A percentile compares a stretch with the other conserved stretches of the same genome.
Conservation (phyloP, 2,113 vertebrate species). For the Narcine bancroftii region DNA sequence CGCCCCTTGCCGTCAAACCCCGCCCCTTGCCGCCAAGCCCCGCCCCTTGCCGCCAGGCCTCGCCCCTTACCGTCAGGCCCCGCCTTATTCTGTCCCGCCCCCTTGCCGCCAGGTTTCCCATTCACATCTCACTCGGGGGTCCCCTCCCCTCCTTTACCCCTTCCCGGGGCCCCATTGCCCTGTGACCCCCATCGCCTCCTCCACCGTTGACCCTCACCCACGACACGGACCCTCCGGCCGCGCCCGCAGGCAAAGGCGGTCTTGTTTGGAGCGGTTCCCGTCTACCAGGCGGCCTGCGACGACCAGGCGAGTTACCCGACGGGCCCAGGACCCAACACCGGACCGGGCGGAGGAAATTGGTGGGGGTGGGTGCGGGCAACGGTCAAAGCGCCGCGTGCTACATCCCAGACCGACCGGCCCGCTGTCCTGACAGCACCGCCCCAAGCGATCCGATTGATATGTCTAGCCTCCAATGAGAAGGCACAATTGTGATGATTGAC, state of each 20-base stretch:
- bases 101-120: too few species aligned
- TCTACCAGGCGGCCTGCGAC: neutral
- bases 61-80: too few species aligned
- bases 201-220: neutral
- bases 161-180: neutral
- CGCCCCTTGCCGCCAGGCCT: too few species aligned
- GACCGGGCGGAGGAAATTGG: neutral
- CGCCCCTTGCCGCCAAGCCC: too few species aligned
- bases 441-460: neutral
- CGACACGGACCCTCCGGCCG: too few species aligned
- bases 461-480: neutral
- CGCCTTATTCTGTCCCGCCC: too few species aligned
- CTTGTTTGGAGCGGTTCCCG: too few species aligned
- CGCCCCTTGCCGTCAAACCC: too few species aligned
- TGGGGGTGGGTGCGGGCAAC: neutral
- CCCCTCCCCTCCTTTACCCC: neutral
- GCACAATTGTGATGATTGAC: neutral
- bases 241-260: too few species aligned
- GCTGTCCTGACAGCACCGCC: too few species aligned
- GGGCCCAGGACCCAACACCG: neutral
- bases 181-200: neutral
- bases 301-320: slow-evolving; percentile 30
- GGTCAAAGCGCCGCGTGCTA: neutral
- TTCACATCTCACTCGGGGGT: too few species aligned
- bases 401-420: too few species aligned